phyloP scores from a whole-genome alignment of 2,888 invertebrate genomes.

The Quadroppia sp. region DNA sequence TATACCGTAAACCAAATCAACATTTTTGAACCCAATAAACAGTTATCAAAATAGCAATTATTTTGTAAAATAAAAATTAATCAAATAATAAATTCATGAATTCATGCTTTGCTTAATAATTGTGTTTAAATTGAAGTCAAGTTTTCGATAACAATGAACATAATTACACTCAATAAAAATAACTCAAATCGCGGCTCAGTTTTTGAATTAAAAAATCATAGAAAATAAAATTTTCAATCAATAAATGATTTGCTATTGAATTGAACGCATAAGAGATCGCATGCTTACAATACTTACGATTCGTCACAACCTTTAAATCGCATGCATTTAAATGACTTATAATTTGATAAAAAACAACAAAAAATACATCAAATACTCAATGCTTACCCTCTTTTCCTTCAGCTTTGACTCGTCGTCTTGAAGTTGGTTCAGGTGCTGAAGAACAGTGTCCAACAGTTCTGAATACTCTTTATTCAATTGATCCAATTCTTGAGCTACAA shows the following conservation, averaged over 20 bases:
- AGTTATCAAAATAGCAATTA: background rate
- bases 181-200: no score
- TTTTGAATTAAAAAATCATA: no score
- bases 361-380: background rate
- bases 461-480: conserved; percentile 74
- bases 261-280: conserved; percentile 9
- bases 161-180: no score
- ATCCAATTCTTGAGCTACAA: conserved; percentile 71
- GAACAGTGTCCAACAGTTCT: conserved; percentile 54
- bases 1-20: background rate
- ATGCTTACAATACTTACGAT: background rate
- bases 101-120: background rate
- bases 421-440: conserved; percentile 62
- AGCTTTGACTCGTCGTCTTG: conserved; percentile 41
- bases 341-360: background rate
- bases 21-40: no score
- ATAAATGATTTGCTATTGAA: conserved; percentile 7
- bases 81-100: background rate
- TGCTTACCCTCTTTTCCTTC: conserved; percentile 16
- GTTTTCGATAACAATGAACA: no score
- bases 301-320: background rate
- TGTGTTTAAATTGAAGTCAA: background rate
- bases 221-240: background rate
- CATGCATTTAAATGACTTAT: background rate
- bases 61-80: background rate